These are phyloP conservation scores for Xestia rhomboidea DNA, from an alignment of 2,888 invertebrate species.

Conservation along the genomic window DNA sequence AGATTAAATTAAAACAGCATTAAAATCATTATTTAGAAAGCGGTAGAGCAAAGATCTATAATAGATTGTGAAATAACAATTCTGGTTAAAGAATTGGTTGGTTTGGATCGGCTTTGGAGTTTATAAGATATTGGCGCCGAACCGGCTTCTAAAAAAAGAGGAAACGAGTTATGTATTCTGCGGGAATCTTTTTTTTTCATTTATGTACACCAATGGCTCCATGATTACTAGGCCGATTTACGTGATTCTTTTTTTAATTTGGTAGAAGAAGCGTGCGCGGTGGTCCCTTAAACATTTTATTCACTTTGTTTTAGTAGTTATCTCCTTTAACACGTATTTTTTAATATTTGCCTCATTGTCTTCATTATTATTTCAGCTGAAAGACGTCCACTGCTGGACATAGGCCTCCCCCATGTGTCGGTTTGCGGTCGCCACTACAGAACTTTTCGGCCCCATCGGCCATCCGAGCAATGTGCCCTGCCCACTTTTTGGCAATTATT, in stretches of 20 bases:
- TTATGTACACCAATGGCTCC: background rate
- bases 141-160: background rate
- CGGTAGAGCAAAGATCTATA: background rate
- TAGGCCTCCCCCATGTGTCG: no score
- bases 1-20: constrained; percentile 7
- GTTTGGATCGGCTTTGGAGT: background rate
- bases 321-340: background rate
- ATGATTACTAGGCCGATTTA: background rate
- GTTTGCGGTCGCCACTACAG: no score
- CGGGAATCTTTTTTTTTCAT: background rate
- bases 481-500: no score
- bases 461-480: no score
- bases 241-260: background rate
- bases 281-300: background rate
- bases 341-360: background rate
- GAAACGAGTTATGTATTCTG: background rate
- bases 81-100: background rate
- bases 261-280: background rate
- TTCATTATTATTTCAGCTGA: no score
- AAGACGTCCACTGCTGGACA: no score
- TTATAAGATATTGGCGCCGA: background rate
- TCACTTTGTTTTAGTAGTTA: background rate
- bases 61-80: background rate
- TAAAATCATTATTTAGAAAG: background rate
- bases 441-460: no score